Base-by-base conservation (phyloP, 2,113 vertebrate species). In the Gopherus evgoodei region DNA sequence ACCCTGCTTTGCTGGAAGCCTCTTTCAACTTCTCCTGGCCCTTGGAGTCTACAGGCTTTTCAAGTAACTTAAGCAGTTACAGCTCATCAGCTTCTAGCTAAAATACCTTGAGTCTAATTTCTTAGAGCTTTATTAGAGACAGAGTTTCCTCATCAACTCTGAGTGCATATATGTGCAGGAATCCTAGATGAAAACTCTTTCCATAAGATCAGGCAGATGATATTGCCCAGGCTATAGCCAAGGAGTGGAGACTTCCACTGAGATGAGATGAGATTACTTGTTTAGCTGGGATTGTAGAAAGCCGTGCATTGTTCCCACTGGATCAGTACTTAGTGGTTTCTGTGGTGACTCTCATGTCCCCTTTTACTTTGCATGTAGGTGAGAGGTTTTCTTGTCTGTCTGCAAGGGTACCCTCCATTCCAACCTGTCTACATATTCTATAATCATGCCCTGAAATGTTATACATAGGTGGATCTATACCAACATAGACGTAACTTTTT, bases 391-490 rank as follows among this genome's bases (percentile, higher is more conserved):
- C 56, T 62, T 62, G 59, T 62, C 29, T 62, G 11, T 62, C 59
- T 31, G 27, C 59, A 62, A 62, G 59, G 59, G 59, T 84, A 22
- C 27, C 12, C 90, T 65, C 94, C 0, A 0, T 27, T 89, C 69
- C 59, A 76, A 8, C 69, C 89, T 89, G n/a, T 87, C 90, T 52
- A 47, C 62, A 1, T 84, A 84, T 76, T 21, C 27, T 88, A 35
- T n/a, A 82, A 0, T 25, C 87, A 56, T 22, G 0, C 0, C 85
- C 54, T 78, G 59, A 62, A 86, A 47, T 87, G 87, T 81, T 84
- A 19, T 54, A 35, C 29, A 53, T 35, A 94, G 87, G 86, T 93
- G 69, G 89, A 62, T 79, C 94, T 93, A 94, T 44, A 86, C 87
- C 27, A 59, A 83, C 90, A 75, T 53, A 83, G 35, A 38, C 78